phyloP scores from a whole-genome alignment of 2,113 vertebrate species.

The Nothoprocta pentlandii region DNA sequence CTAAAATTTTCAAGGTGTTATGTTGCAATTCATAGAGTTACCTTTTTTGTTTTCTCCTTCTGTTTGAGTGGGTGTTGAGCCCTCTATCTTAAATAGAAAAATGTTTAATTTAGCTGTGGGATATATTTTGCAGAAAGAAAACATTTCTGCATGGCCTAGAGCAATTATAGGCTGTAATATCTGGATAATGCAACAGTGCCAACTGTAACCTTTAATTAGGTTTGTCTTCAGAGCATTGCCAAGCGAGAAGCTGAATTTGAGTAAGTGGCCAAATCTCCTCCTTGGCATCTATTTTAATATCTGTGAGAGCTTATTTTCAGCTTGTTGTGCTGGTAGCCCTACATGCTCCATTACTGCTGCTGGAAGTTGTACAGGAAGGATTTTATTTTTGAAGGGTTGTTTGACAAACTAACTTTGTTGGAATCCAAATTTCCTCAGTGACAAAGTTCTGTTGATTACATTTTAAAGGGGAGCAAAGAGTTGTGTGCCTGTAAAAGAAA shows the following conservation, averaged over 20 bases:
- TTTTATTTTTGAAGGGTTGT: neutral
- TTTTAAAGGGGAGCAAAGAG: neutral
- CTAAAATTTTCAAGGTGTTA: neutral
- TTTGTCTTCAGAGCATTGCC: slow-evolving; percentile 51
- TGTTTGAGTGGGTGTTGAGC: neutral
- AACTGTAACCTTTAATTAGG: slow-evolving; percentile 65
- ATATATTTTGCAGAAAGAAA: slow-evolving; percentile 24
- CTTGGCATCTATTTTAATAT: slow-evolving; percentile 52
- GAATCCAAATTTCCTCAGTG: neutral
- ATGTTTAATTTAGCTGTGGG: slow-evolving; percentile 3
- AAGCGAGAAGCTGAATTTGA: slow-evolving; percentile 56
- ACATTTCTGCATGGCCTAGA: neutral
- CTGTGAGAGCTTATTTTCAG: slow-evolving; percentile 43
- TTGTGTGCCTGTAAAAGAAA: fast-evolving
- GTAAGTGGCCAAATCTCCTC: slow-evolving; percentile 40
- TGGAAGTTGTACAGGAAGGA: neutral
- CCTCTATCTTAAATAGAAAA: neutral
- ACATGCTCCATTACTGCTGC: neutral
- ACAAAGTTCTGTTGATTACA: neutral
- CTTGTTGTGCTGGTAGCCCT: slow-evolving; percentile 48
- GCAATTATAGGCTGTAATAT: slow-evolving; percentile 32
- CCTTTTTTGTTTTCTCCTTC: neutral
- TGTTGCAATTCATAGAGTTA: neutral
- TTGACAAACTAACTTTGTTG: neutral
- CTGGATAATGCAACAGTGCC: slow-evolving; percentile 18